Conservation (phyloP, 2,797 vertebrate species). For the Scolopax bukidnonensis region DNA sequence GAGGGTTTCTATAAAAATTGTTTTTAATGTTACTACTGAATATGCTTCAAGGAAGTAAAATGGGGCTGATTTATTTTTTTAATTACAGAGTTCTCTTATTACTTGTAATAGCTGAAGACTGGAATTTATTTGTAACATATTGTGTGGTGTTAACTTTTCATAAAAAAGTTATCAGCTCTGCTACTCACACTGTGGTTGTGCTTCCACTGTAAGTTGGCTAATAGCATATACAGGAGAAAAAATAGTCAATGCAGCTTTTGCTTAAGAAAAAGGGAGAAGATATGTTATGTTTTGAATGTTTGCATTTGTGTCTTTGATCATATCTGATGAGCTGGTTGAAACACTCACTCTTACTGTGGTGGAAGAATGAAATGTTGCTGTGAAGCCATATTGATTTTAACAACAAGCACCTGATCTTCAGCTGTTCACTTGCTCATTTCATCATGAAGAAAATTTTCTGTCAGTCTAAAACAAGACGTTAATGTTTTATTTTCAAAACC, state of each 20-base stretch:
- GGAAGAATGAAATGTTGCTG: not conserved
- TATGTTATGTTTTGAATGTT: not conserved
- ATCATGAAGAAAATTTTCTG: not conserved
- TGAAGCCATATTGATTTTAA: conserved; percentile 23
- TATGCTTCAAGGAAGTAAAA: conserved; percentile 42
- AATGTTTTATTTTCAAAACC: not conserved
- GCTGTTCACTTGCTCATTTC: not conserved
- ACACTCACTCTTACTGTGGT: not conserved
- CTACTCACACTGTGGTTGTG: conserved; percentile 25
- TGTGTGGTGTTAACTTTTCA: conserved; percentile 28
- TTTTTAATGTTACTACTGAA: conserved; percentile 34
- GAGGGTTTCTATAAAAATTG: conserved; percentile 31
- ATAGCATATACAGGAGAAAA: not conserved
- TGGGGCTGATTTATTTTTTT: conserved; percentile 39
- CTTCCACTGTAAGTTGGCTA: conserved; percentile 22
- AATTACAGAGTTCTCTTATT: conserved; percentile 36
- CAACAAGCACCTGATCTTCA: not conserved
- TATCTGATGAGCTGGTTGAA: not conserved
- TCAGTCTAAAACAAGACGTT: not conserved
- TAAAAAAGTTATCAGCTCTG: conserved; percentile 55
- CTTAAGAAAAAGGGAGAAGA: not conserved
- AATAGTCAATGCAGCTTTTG: not conserved
- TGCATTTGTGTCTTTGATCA: conserved; percentile 24
- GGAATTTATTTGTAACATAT: conserved; percentile 40
- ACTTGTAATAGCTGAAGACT: conserved; percentile 49